These are phyloP conservation scores for Danionella dracula DNA, from an alignment of 2,797 vertebrate genomes.

Conservation along the genomic window DNA sequence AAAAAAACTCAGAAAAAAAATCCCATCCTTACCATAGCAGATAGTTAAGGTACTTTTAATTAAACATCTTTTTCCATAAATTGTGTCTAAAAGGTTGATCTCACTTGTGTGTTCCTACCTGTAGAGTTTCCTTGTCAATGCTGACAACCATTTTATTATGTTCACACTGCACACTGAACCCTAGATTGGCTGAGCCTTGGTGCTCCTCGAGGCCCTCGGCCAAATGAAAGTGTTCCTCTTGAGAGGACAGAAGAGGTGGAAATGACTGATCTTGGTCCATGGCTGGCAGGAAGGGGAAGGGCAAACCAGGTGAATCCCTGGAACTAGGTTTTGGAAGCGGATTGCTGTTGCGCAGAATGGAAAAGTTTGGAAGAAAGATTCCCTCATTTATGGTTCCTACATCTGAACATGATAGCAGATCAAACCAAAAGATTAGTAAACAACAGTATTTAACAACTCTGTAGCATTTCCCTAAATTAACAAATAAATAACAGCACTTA, in stretches of 20 bases:
- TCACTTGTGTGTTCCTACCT: constrained; percentile 66
- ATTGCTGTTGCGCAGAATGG: constrained; percentile 65
- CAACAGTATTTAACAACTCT: too few relatives aligned
- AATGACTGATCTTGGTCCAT: constrained; percentile 45
- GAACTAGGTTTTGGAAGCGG: constrained; percentile 54
- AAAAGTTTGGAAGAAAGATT: constrained; percentile 74
- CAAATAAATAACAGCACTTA: too few relatives aligned
- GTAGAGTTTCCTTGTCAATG: constrained; percentile 82
- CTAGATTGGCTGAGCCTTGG: constrained; percentile 66
- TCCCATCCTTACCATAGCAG: too few relatives aligned
- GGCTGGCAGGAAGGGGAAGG: constrained; percentile 61
- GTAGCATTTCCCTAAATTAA: too few relatives aligned
- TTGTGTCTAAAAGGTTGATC: neutral
- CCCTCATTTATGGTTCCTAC: constrained; percentile 53
- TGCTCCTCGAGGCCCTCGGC: constrained; percentile 70
- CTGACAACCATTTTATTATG: constrained; percentile 82
- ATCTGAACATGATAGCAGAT: constrained; percentile 53
- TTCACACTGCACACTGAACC: constrained; percentile 80
- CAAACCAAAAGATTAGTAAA: too few relatives aligned
- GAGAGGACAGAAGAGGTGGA: constrained; percentile 13
- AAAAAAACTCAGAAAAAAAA: too few relatives aligned
- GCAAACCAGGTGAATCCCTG: constrained; percentile 52
- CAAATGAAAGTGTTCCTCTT: constrained; percentile 45
- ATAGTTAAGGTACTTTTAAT: neutral
- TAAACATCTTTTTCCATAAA: neutral